Evolutionary conservation across 2,797 vertebrate genomes (phyloP).

Genomic region (Leuciscus waleckii): DNA sequence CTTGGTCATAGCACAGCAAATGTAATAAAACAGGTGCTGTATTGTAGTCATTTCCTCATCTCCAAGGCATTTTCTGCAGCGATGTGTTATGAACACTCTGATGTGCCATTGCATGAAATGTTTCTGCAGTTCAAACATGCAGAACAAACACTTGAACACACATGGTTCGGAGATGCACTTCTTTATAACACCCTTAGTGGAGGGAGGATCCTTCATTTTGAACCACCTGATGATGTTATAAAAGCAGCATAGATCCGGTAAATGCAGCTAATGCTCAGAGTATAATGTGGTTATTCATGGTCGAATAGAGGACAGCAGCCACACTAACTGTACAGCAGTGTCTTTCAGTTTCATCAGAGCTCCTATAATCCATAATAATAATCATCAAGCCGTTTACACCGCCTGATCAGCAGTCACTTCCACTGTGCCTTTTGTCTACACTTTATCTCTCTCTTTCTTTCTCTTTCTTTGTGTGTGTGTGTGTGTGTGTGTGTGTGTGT

Average conservation of each 20-base stretch:
- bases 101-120: neutral
- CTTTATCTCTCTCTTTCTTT: too few relatives aligned
- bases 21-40: slow-evolving; percentile 13
- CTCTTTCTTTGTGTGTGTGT: too few relatives aligned
- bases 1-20: neutral
- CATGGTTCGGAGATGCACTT: neutral
- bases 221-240: slow-evolving; percentile 4
- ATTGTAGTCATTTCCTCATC: neutral
- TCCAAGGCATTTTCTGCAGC: slow-evolving; percentile 10
- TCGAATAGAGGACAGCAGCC: neutral
- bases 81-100: neutral
- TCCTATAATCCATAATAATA: neutral
- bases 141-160: slow-evolving; percentile 8
- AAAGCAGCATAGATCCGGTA: neutral
- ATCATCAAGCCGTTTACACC: neutral
- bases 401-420: neutral
- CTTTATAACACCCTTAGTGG: neutral
- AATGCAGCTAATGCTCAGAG: neutral
- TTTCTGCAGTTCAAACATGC: slow-evolving; percentile 1
- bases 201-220: neutral
- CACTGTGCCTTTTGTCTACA: neutral
- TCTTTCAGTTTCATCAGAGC: neutral
- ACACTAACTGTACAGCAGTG: neutral
- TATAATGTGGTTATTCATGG: neutral
- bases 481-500: too few relatives aligned